A percentile compares a stretch with the other conserved stretches of the same genome.
Conservation (phyloP, 2,888 invertebrate species). For the Tachystola acroxantha region DNA sequence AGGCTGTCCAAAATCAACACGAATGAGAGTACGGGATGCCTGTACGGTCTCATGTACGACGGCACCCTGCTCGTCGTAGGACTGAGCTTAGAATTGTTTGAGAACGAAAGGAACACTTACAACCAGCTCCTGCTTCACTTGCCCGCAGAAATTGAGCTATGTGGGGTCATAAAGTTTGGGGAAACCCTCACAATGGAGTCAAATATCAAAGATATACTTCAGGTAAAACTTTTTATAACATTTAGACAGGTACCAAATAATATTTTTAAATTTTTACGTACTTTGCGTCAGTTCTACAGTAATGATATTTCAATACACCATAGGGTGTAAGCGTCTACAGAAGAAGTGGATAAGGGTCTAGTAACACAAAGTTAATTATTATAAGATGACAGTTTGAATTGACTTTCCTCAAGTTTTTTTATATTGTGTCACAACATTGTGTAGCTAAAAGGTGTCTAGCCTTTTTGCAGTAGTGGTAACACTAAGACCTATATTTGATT, state of each 20-base stretch:
- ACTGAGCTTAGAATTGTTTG: constrained; percentile 81
- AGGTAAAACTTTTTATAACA: constrained; percentile 39
- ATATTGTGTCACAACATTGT: no score
- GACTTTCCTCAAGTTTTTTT: no score
- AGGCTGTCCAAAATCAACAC: constrained; percentile 81
- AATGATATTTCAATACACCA: no score
- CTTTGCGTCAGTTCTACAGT: neutral
- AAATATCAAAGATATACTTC: constrained; percentile 79
- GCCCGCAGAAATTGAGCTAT: constrained; percentile 87
- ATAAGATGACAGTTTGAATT: no score
- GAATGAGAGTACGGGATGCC: constrained; percentile 81
- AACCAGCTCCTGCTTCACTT: constrained; percentile 80
- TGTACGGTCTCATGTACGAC: constrained; percentile 87
- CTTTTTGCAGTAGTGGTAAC: no score
- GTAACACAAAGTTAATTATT: no score
- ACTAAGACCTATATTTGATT: no score
- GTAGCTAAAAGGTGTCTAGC: no score
- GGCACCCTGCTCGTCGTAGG: constrained; percentile 83
- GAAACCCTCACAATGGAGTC: constrained; percentile 79
- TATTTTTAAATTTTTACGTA: neutral
- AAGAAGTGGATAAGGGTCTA: no score
- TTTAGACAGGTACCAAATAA: no score
- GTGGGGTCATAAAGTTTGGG: constrained; percentile 84
- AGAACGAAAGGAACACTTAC: constrained; percentile 72
- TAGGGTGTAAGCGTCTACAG: no score